phyloP scores from a whole-genome alignment of 2,888 invertebrate genomes.

The Erebia aethiops region DNA sequence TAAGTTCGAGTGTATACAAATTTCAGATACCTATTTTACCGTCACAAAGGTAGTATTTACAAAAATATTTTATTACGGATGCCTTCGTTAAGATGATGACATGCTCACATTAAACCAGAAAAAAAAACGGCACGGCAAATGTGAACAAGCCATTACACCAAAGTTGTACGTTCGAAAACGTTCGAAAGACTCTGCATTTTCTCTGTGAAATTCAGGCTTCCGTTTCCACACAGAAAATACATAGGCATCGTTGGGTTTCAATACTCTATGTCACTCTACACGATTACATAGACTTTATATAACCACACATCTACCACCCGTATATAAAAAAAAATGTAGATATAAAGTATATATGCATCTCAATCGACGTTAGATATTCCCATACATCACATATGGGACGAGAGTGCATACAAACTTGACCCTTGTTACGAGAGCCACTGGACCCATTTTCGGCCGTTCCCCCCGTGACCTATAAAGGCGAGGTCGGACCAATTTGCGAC shows the following conservation, averaged over 20 bases:
- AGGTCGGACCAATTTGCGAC: constrained; percentile 66
- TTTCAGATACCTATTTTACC: too few relatives aligned
- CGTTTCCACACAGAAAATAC: neutral
- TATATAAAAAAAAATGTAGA: constrained; percentile 7
- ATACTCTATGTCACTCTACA: neutral
- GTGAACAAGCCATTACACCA: neutral
- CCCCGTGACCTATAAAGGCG: constrained; percentile 65
- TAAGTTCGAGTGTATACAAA: too few relatives aligned
- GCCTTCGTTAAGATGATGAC: too few relatives aligned
- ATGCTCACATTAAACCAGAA: too few relatives aligned
- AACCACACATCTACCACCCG: neutral
- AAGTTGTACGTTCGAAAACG: too few relatives aligned
- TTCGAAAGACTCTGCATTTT: neutral
- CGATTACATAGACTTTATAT: neutral
- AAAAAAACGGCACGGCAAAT: neutral
- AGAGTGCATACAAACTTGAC: constrained; percentile 51
- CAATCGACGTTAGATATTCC: constrained; percentile 37
- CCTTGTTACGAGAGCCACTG: constrained; percentile 50
- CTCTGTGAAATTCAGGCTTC: neutral
- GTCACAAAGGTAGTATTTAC: too few relatives aligned
- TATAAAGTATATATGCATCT: constrained; percentile 29
- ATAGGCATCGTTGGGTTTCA: neutral
- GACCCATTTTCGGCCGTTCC: constrained; percentile 53
- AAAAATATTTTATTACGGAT: too few relatives aligned
- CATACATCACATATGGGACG: constrained; percentile 26